Base-by-base conservation (phyloP, 2,113 vertebrate species). In the Sinocyclocheilus maitianheensis region DNA sequence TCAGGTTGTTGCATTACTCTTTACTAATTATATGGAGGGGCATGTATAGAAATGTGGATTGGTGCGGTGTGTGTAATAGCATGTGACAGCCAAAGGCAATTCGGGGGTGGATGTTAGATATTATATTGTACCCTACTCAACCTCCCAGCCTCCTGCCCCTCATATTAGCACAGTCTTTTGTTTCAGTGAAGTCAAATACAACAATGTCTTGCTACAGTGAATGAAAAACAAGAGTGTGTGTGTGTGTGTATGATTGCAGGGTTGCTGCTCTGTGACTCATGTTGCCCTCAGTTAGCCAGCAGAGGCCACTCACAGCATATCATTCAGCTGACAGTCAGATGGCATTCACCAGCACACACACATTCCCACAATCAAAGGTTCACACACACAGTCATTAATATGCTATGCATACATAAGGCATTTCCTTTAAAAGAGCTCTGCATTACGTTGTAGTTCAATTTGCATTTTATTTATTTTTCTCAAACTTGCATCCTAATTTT, bases 241-340 rank as follows among this genome's bases (percentile, higher is more conserved):
- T 65, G 55, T n/a, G 74, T 80, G 62, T 12, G 75, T 80, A 34
- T 60, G 58, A 40, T 76, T 51, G 79, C 11, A 43, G 30, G 37
- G 89, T 80, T 88, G 60, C 86, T 89, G 91, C 88, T 88, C 85
- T 87, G 87, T 95, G 96, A 95, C 94, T 96, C 92, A 92, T 93
- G 94, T 95, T 97, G 94, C 93, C 95, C 95, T 95, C 94, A 94
- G 95, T 95, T 96, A 97, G 95, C 97, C 97, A 97, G 97, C 93
- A 99, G 97, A 97, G 98, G 98, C 96, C 98, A 98, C 97, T 99
- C 97, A 97, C 95, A 96, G 97, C 96, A 97, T 96, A 95, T 95
- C 87, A 93, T 95, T 94, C 72, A 0, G 91, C 87, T 89, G 88
- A 84, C 78, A 86, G 81, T 72, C 88, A 78, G 83, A 83, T 30